Percentiles rank a stretch among this genome's conserved stretches.
Conservation (phyloP, 2,888 invertebrate genomes). For the Suillia variegata region DNA sequence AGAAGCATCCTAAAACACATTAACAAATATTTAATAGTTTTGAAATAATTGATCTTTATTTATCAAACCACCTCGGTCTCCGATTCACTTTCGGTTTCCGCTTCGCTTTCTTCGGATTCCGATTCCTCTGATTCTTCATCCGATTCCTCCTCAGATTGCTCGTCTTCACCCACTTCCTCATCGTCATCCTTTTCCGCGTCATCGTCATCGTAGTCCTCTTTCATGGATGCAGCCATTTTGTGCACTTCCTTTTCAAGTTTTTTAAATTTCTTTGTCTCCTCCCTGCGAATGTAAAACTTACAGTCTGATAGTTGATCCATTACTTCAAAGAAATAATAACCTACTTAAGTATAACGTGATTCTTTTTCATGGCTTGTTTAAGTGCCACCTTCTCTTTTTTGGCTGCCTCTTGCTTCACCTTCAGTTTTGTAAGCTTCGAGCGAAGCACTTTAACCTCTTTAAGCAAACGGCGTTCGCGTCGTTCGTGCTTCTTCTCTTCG, state of each 20-base stretch:
- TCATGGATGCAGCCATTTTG: slow-evolving; percentile 89
- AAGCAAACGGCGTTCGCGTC: slow-evolving; percentile 72
- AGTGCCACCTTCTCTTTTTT: slow-evolving; percentile 78
- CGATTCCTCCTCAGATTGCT: slow-evolving; percentile 55
- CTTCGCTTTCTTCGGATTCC: slow-evolving; percentile 67
- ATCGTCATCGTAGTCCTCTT: slow-evolving; percentile 75
- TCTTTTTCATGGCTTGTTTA: slow-evolving; percentile 81
- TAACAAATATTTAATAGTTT: background rate
- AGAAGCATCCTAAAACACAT: slow-evolving; percentile 66
- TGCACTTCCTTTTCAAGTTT: slow-evolving; percentile 85
- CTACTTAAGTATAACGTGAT: slow-evolving; percentile 75
- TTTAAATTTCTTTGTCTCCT: slow-evolving; percentile 82
- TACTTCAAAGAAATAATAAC: slow-evolving; percentile 16
- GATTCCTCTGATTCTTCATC: slow-evolving; percentile 66
- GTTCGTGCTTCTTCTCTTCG: slow-evolving; percentile 68
- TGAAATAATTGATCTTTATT: background rate
- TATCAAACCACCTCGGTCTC: slow-evolving; percentile 49
- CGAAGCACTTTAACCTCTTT: slow-evolving; percentile 58
- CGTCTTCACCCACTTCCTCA: slow-evolving; percentile 62
- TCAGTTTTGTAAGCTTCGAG: slow-evolving; percentile 64
- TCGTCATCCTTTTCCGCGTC: slow-evolving; percentile 72
- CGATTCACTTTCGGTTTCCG: slow-evolving; percentile 52
- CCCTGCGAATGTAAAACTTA: slow-evolving; percentile 59
- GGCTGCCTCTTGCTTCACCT: slow-evolving; percentile 73
- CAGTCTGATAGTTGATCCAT: background rate